Percentiles rank a stretch among this genome's conserved stretches.
Evolutionary conservation across 2,888 invertebrate species (phyloP).

Genomic region (Ormyrus pomaceus): DNA sequence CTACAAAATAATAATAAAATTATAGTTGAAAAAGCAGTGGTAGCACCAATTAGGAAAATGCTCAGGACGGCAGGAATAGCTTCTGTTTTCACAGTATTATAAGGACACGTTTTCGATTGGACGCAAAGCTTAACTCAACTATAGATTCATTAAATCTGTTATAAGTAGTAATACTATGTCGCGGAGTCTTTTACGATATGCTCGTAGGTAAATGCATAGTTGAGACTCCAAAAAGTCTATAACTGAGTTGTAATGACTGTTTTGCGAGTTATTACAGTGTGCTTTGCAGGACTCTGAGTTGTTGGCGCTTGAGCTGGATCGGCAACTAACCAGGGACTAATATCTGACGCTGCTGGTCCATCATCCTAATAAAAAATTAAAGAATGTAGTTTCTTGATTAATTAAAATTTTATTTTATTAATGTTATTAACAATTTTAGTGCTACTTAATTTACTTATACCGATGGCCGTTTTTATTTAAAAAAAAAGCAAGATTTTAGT

Average conservation of each 20-base stretch:
- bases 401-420: slow-evolving; percentile 6
- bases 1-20: slow-evolving; percentile 49
- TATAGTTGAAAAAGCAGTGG: slow-evolving; percentile 38
- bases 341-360: slow-evolving; percentile 75
- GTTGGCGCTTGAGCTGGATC: slow-evolving; percentile 79
- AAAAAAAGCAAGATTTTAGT: background rate
- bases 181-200: slow-evolving; percentile 45
- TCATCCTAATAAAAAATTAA: slow-evolving; percentile 72
- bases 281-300: slow-evolving; percentile 80
- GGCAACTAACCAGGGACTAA: slow-evolving; percentile 86
- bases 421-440: background rate
- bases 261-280: slow-evolving; percentile 86
- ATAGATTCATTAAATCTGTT: slow-evolving; percentile 53
- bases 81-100: slow-evolving; percentile 12
- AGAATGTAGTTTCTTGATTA: background rate
- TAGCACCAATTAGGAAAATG: slow-evolving; percentile 56
- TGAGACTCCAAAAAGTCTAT: slow-evolving; percentile 68
- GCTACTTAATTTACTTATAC: background rate
- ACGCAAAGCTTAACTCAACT: slow-evolving; percentile 52
- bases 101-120: slow-evolving; percentile 45
- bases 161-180: slow-evolving; percentile 59
- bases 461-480: background rate
- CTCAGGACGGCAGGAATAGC: slow-evolving; percentile 43
- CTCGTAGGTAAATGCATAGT: slow-evolving; percentile 48
- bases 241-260: slow-evolving; percentile 92